phyloP scores from a whole-genome alignment of 2,113 vertebrate genomes.

The Lepus timidus region DNA sequence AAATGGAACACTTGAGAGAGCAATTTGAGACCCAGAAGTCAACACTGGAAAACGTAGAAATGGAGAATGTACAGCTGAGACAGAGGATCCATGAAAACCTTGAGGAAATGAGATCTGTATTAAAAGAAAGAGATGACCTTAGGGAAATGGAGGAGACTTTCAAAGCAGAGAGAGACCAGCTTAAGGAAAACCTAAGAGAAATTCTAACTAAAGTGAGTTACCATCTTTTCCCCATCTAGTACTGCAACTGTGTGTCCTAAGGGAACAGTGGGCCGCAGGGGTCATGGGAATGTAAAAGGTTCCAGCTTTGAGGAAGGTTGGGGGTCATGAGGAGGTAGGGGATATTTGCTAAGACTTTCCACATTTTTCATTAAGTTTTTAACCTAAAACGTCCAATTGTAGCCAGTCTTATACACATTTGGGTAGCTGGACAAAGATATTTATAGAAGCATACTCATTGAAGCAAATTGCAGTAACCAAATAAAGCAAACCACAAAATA shows the following conservation, averaged over 20 bases:
- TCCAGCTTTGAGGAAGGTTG: background rate
- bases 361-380: background rate
- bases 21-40: constrained; percentile 49
- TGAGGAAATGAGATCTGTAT: constrained; percentile 66
- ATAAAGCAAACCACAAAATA: background rate
- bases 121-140: constrained; percentile 75
- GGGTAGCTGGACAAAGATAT: background rate
- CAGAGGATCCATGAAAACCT: constrained; percentile 34
- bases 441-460: constrained; percentile 18
- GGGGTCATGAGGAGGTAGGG: background rate
- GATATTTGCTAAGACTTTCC: background rate
- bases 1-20: constrained; percentile 78
- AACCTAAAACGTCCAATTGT: background rate
- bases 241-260: background rate
- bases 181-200: constrained; percentile 78
- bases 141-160: constrained; percentile 71
- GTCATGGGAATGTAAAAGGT: background rate
- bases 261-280: background rate
- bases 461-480: constrained; percentile 28
- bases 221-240: background rate
- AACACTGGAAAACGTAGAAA: constrained; percentile 46
- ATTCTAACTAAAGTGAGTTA: constrained; percentile 70
- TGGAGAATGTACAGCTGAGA: background rate
- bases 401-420: background rate
- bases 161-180: constrained; percentile 78